Base-by-base conservation (phyloP, 1,140 invertebrate species). In the Dendrolimus punctatus region DNA sequence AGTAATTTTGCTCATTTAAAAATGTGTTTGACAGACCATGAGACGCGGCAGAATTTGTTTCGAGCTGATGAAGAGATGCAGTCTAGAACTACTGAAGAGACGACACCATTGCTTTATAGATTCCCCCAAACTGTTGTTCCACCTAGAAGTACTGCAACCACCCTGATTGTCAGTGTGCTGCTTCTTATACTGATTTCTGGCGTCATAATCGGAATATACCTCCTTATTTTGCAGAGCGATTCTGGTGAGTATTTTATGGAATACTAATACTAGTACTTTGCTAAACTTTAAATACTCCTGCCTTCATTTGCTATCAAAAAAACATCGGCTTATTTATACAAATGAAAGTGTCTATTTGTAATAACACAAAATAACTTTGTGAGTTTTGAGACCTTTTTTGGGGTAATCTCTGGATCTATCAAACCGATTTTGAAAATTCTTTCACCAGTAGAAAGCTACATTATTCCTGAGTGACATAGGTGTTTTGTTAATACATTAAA, bases 131-230 rank as follows among this genome's bases (percentile, higher is more conserved):
- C 45, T 46, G 47, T 39, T 4, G 8, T 5, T 6, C n/a, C 8
- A 7, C 39, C 49, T 3, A 55, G 55, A 46, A 58, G 45, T 46
- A 38, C 53, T 6, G 37, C 52, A 9, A 69, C 69, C 5, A 62
- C 63, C 2, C 52, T 62, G 4, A 62, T 62, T 10, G 64, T 73
- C 40, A 58, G 60, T 46, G 51, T 69, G n/a, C 54, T 77, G 6
- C 50, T 74, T 2, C 8, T 68, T 0, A 51, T 77, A 39, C 47
- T 77, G 2, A 45, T 71, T 9, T 44, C 60, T 37, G 74, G 74
- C 0, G 48, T 68, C 39, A 46, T 71, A 5, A 76, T 76, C 51
- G 74, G 74, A 7, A 62, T 72, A 47, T 76, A 76, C 54, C 61
- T 76, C 10, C 62, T 76, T 6, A 46, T 74, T 7, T 23, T 74